A percentile compares a stretch with the other conserved stretches of the same genome.
These are phyloP conservation scores for Ochotona princeps DNA, from an alignment of 2,113 vertebrate genomes.

Conservation along the genomic window DNA sequence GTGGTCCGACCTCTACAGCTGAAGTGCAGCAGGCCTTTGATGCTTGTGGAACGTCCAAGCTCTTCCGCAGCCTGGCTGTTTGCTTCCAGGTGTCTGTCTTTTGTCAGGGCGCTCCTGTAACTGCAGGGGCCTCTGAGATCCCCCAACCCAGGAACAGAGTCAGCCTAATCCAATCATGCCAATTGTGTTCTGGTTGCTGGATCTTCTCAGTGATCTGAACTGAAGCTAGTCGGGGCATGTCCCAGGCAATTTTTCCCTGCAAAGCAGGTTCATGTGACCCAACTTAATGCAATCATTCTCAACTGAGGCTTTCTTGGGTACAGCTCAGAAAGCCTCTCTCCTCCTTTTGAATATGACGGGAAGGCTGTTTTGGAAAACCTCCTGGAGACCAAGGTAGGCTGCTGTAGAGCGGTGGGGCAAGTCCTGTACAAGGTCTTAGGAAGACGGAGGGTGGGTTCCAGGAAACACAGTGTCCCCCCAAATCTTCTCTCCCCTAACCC, in stretches of 20 bases:
- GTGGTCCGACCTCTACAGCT: background rate
- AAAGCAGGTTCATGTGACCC: background rate
- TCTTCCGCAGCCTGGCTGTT: background rate
- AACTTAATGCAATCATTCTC: background rate
- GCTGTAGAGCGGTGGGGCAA: background rate
- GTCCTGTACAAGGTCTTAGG: background rate
- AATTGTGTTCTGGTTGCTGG: background rate
- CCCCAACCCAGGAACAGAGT: background rate
- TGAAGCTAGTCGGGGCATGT: background rate
- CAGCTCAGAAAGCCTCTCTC: background rate
- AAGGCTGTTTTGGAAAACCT: background rate
- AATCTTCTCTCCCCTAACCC: background rate
- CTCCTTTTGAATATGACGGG: background rate
- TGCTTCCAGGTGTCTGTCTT: background rate
- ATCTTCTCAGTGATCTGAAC: conserved; percentile 14
- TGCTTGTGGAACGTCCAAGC: background rate
- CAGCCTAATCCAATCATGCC: background rate
- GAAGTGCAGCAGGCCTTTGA: background rate
- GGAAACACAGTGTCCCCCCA: background rate
- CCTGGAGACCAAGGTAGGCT: background rate
- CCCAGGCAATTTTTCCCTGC: background rate
- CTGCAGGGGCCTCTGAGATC: background rate
- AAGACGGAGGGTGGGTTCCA: background rate
- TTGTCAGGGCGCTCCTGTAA: background rate
- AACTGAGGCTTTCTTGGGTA: background rate